Evolutionary conservation across 2,797 vertebrate genomes (phyloP).

Genomic region (Enteromius fasciolatus): DNA sequence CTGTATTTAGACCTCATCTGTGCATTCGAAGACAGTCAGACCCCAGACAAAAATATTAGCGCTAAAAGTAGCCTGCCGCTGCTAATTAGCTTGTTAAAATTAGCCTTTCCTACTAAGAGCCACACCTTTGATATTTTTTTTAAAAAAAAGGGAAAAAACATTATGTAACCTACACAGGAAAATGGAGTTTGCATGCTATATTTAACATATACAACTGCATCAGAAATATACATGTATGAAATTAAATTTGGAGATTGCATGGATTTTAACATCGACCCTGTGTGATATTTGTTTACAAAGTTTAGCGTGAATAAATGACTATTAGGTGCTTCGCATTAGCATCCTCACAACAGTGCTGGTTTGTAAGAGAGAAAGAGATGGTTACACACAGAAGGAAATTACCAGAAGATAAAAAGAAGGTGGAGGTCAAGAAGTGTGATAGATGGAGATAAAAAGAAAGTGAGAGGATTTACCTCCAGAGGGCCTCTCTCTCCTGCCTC

Average conservation of each 20-base stretch:
- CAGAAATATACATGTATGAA: neutral
- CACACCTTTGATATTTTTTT: neutral
- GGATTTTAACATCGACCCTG: neutral
- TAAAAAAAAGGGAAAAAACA: neutral
- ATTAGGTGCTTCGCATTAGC: neutral
- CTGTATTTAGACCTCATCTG: conserved; percentile 58
- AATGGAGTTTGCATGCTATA: neutral
- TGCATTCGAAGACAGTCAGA: conserved; percentile 53
- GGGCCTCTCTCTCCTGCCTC: conserved; percentile 8
- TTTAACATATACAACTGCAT: neutral
- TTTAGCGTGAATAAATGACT: neutral
- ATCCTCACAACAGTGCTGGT: conserved; percentile 4
- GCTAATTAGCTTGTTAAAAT: conserved; percentile 39
- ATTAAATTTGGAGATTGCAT: neutral
- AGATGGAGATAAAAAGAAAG: conserved; percentile 38
- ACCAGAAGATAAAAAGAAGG: conserved; percentile 27
- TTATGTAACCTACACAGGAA: neutral
- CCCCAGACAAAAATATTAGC: conserved; percentile 56
- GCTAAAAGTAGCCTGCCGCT: conserved; percentile 36
- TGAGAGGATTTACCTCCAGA: conserved; percentile 45
- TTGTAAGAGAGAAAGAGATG: conserved; percentile 5
- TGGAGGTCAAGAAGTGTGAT: conserved; percentile 4
- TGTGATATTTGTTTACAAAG: neutral
- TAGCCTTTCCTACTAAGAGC: neutral
- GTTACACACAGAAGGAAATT: conserved; percentile 38